A percentile compares a stretch with the other conserved stretches of the same genome.
These are phyloP conservation scores for Lasioglossum figueresi DNA, from an alignment of 2,888 invertebrate genomes.

Conservation along the genomic window DNA sequence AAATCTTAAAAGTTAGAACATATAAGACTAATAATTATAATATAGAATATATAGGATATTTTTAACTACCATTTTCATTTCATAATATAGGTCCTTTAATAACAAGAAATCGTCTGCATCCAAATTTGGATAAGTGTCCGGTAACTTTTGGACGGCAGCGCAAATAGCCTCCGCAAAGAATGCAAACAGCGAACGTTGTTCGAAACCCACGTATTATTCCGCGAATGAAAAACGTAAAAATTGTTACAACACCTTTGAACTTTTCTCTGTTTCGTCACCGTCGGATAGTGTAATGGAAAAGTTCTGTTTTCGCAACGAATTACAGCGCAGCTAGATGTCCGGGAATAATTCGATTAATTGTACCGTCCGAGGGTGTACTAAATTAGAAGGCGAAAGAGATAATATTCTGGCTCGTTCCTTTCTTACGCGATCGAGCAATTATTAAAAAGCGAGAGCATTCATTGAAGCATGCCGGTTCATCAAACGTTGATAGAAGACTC, in stretches of 20 bases:
- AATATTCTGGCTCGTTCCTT: slow-evolving; percentile 18
- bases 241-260: slow-evolving; percentile 11
- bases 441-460: slow-evolving; percentile 44
- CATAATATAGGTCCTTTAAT: too few relatives aligned
- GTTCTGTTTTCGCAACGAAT: slow-evolving; percentile 11
- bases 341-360: slow-evolving; percentile 45
- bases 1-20: too few relatives aligned
- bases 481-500: slow-evolving; percentile 33
- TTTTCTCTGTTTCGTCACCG: slow-evolving; percentile 1
- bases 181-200: neutral
- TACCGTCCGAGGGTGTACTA: slow-evolving; percentile 33
- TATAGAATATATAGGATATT: too few relatives aligned
- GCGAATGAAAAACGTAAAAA: neutral
- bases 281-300: slow-evolving; percentile 2
- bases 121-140: too few relatives aligned
- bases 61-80: too few relatives aligned
- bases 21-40: too few relatives aligned
- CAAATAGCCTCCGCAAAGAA: neutral
- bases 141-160: too few relatives aligned
- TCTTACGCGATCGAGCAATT: slow-evolving; percentile 41
- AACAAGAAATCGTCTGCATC: too few relatives aligned
- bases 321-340: neutral
- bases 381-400: slow-evolving; percentile 49
- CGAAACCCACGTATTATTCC: neutral
- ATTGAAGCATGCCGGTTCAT: slow-evolving; percentile 34